Evolutionary conservation across 2,797 vertebrate genomes (phyloP), one percentile per base, ranked within the genome.

Genomic region (Rhinoraja longicauda): DNA sequence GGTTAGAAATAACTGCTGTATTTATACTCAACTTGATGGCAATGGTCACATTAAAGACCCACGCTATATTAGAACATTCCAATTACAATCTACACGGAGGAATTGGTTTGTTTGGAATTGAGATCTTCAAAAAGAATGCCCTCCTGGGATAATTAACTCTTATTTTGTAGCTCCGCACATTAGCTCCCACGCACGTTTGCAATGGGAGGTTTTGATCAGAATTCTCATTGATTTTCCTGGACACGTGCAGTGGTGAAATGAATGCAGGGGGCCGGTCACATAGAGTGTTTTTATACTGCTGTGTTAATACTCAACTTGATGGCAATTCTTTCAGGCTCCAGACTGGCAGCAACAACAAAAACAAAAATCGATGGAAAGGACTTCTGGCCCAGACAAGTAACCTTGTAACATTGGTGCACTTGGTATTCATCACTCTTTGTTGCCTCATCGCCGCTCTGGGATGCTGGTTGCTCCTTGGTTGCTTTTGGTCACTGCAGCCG

Each of bases 201-300:
- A 73, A 75, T 53, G 45, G 36, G 72, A 75, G 67, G 36, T 73
- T 73, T 92, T 92, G 90, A 92, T 92, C 90, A 92, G 75, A 92
- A 92, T 45, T 75, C 45, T 75, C 90, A 92, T 92, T 75, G 90
- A 92, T 92, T 92, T 92, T 70, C 70, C 90, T 73, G 81, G 81
- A 84, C 21, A 32, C 36, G 84, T 19, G 21, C 17, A 53, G 79
- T 21, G 45, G 6, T 91, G 90, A 73, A 91, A 73, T 73, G 90
- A 73, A 72, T 17, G 39, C 24, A 9, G 70, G 36, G 5, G 45
- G 36, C 24, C 39, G 19, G 90, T 24, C 36, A 75, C 67, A 36
- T 9, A 73, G 19, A 57, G 39, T 75, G 90, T n/a, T n/a, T n/a
- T n/a, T n/a, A n/a, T n/a, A n/a, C n/a, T n/a, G n/a, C n/a, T n/a